These are phyloP conservation scores for Alauda arvensis DNA, from an alignment of 2,797 vertebrate genomes.

Conservation along the genomic window DNA sequence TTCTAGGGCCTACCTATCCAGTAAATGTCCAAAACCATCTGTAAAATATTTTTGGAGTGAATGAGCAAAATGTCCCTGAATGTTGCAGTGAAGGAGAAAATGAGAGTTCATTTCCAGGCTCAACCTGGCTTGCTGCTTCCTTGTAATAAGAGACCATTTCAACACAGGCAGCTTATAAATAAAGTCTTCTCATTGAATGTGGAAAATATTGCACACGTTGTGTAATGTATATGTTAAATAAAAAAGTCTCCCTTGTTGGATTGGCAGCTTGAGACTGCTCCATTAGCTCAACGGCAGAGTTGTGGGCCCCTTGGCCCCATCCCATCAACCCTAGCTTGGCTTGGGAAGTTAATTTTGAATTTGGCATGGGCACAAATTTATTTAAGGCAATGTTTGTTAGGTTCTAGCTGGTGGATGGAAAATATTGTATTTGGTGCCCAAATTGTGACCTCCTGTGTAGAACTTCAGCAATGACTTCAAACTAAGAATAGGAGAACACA, in stretches of 20 bases:
- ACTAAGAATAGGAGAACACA: not conserved
- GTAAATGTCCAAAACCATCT: slow-evolving; percentile 44
- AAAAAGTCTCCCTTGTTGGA: slow-evolving; percentile 52
- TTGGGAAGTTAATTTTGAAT: slow-evolving; percentile 61
- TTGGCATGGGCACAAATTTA: slow-evolving; percentile 54
- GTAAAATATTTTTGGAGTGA: slow-evolving; percentile 61
- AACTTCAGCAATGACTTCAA: slow-evolving; percentile 6
- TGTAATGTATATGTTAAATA: slow-evolving; percentile 60
- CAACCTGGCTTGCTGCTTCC: slow-evolving; percentile 47
- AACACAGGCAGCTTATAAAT: slow-evolving; percentile 65
- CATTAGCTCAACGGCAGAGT: slow-evolving; percentile 52
- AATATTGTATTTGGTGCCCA: slow-evolving; percentile 38
- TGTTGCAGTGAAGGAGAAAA: slow-evolving; percentile 39
- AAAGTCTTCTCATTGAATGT: slow-evolving; percentile 60
- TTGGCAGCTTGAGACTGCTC: slow-evolving; percentile 50
- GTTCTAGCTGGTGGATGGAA: slow-evolving; percentile 45
- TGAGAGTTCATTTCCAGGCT: slow-evolving; percentile 62
- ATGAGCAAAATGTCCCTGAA: slow-evolving; percentile 31
- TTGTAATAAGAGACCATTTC: slow-evolving; percentile 59
- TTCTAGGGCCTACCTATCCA: slow-evolving; percentile 41
- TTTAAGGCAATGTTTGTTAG: slow-evolving; percentile 57
- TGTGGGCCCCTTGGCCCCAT: slow-evolving; percentile 52
- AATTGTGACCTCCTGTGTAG: slow-evolving; percentile 39
- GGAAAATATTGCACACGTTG: slow-evolving; percentile 63
- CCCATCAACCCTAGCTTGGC: slow-evolving; percentile 31